Base-by-base conservation (phyloP, 2,888 invertebrate genomes). In the Subacronicta megacephala region DNA sequence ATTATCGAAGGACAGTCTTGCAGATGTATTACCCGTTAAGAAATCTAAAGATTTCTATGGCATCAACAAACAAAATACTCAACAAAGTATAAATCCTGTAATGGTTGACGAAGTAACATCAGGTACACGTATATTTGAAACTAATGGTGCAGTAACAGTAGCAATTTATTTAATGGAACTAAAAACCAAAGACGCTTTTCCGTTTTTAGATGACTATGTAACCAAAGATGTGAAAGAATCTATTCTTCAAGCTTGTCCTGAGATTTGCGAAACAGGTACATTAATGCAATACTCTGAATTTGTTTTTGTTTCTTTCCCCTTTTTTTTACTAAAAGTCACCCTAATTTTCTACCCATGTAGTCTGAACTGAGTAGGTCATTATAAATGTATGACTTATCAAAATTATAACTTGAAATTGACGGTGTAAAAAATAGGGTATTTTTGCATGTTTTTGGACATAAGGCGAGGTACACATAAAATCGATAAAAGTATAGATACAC, bases 391-490 rank as follows among this genome's bases (percentile, higher is more conserved):
- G n/a, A 83, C 64, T 78, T 87, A 76, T 80, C 77, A 49, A 84
- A 81, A n/a, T n/a, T n/a, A n/a, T n/a, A n/a, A n/a, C n/a, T n/a
- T n/a, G n/a, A n/a, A n/a, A n/a, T n/a, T n/a, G n/a, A n/a, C n/a
- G 78, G 83, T 84, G 81, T 75, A 52, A 47, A 37, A 56, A 84
- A 81, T 88, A 85, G 84, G 84, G 77, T 80, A 78, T 57, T 35
- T 54, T 5, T 26, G 29, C 29, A 29, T 29, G 4, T 29, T 29
- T 23, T 23, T 23, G 23, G 23, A 23, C 1, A 23, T 23, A 23
- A 7, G 23, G 23, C 9, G 23, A 1, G 9, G 7, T 23, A 7
- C 23, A 23, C 23, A 7, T 20, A 3, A 20, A 20, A 20, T 20
- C 6, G 3, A 20, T 6, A 6, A 20, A 9, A 23, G 47, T 56